These are phyloP conservation scores for Benitochromis conjunctus DNA, from an alignment of 2,113 vertebrate species.

Conservation along the genomic window DNA sequence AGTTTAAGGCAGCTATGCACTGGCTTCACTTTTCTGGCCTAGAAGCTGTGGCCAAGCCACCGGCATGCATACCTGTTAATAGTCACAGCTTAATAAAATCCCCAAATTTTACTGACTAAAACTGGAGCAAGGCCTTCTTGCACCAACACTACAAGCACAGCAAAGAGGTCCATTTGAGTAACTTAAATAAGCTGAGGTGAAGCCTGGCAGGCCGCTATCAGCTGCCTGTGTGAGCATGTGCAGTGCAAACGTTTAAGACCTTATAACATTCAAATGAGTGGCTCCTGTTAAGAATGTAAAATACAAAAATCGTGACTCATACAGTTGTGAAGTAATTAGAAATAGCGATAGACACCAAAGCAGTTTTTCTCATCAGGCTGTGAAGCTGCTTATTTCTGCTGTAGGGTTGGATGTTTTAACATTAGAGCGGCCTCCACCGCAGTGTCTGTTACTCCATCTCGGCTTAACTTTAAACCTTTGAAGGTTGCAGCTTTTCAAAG, in stretches of 20 bases:
- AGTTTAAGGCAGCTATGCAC: accelerated
- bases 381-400: not conserved
- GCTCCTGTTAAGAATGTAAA: not conserved
- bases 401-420: not conserved
- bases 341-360: not conserved
- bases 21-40: not conserved
- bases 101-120: not conserved
- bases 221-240: not conserved
- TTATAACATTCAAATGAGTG: not conserved
- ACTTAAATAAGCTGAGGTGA: not conserved
- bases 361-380: not conserved
- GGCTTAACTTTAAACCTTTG: not conserved
- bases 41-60: not conserved
- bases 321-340: not conserved
- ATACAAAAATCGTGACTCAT: not conserved
- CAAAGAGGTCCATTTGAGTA: not conserved
- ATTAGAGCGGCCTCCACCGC: not conserved
- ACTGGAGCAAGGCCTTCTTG: not conserved
- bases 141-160: not conserved
- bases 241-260: not conserved
- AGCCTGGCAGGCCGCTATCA: not conserved
- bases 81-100: not conserved
- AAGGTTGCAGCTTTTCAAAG: not conserved
- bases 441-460: not conserved
- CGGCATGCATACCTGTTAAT: not conserved